These are phyloP conservation scores for Antheraea pernyi DNA, from an alignment of 1,140 invertebrate genomes.

Conservation along the genomic window DNA sequence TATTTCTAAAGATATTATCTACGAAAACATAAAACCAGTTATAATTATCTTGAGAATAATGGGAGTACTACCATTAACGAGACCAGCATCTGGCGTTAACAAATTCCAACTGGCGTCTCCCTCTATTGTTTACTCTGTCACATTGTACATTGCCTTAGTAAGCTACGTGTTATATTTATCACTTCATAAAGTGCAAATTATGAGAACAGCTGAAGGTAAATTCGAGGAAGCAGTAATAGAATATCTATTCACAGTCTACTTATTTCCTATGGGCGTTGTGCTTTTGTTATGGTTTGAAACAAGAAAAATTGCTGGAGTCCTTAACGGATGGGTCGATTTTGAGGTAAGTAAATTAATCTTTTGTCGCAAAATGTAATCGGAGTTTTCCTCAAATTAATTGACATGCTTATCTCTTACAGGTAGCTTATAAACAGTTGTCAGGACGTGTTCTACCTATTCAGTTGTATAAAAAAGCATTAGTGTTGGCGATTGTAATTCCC, in stretches of 20 bases:
- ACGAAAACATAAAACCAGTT: slow-evolving; percentile 81
- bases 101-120: slow-evolving; percentile 73
- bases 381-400: too few species aligned
- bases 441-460: slow-evolving; percentile 71
- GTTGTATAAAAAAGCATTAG: slow-evolving; percentile 73
- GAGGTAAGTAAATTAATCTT: slow-evolving; percentile 62
- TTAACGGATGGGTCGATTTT: slow-evolving; percentile 82
- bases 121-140: slow-evolving; percentile 79
- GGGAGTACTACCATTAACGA: slow-evolving; percentile 81
- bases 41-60: slow-evolving; percentile 78
- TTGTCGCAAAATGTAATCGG: neutral
- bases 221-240: slow-evolving; percentile 86
- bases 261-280: slow-evolving; percentile 81
- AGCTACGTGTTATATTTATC: slow-evolving; percentile 81
- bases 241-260: slow-evolving; percentile 84
- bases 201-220: slow-evolving; percentile 80
- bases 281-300: slow-evolving; percentile 83
- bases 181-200: slow-evolving; percentile 80
- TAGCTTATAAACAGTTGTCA: slow-evolving; percentile 78
- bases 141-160: slow-evolving; percentile 74
- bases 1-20: slow-evolving; percentile 78
- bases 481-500: slow-evolving; percentile 79
- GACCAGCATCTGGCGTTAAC: slow-evolving; percentile 64
- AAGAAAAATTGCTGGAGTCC: slow-evolving; percentile 79
- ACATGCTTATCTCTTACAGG: slow-evolving; percentile 37